phyloP scores from a whole-genome alignment of 2,888 invertebrate species.

The Hemithea aestivaria region DNA sequence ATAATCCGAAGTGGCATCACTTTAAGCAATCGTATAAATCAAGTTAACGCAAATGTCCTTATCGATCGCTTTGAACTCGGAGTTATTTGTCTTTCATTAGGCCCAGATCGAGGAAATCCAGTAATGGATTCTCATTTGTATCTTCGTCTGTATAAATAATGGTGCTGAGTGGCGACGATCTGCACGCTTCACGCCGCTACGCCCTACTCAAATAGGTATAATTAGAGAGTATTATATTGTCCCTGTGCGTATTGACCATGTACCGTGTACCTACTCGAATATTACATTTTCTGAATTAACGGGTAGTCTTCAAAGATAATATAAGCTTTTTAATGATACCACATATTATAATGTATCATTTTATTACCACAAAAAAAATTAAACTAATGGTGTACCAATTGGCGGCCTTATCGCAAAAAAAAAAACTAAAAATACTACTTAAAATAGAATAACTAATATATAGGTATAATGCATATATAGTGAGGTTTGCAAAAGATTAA shows the following conservation, averaged over 20 bases:
- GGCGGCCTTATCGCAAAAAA: too few relatives aligned
- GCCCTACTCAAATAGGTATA: conserved; percentile 60
- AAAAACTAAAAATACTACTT: too few relatives aligned
- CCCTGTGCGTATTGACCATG: conserved; percentile 32
- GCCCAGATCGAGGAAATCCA: conserved; percentile 65
- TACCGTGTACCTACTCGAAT: too few relatives aligned
- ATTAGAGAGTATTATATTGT: conserved; percentile 56
- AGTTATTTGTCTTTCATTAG: conserved; percentile 72
- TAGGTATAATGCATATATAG: too few relatives aligned
- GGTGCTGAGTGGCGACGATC: conserved; percentile 44
- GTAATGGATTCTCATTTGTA: conserved; percentile 71
- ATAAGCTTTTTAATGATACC: too few relatives aligned
- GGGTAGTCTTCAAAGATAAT: too few relatives aligned
- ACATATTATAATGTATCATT: too few relatives aligned
- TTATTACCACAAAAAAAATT: too few relatives aligned
- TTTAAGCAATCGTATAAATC: conserved; percentile 41
- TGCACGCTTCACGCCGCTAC: conserved; percentile 43
- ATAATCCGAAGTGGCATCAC: conserved; percentile 10
- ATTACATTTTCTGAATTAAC: too few relatives aligned
- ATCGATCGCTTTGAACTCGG: conserved; percentile 61
- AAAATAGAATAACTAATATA: too few relatives aligned
- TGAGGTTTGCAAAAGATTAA: too few relatives aligned
- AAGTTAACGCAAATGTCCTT: conserved; percentile 57
- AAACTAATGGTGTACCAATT: too few relatives aligned
- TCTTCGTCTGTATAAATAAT: conserved; percentile 66